Base-by-base conservation (phyloP, 2,888 invertebrate species). In the Scrobipalpa costella region DNA sequence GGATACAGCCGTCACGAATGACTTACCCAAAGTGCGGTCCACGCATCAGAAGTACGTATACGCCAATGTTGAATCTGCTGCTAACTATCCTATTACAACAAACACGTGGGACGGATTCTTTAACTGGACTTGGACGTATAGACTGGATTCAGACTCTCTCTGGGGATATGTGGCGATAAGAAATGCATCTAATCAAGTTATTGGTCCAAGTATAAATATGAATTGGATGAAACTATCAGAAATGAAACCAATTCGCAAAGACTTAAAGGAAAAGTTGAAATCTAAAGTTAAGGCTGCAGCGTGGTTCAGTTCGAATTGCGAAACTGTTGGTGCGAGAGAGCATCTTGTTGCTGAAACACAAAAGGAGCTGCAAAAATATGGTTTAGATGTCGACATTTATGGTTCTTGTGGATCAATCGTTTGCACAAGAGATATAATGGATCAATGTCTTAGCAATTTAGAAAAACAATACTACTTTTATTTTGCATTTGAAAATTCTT, bases 81-180 rank as follows among this genome's bases (percentile, higher is more conserved):
- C 72, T 0, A 77, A 78, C 61, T 85, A 83, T 64, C 86, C 87
- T 0, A 66, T 84, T 3, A 80, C 80, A 57, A 68, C 70, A 40
- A 66, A 75, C 0, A 66, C 62, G 3, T 86, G 81, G 73, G 71
- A 88, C 64, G 68, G 71, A 7, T 87, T 73, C 64, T 88, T 88
- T 64, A 89, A 88, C 67, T 87, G 86, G 87, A 88, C 88, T 15
- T 88, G 87, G 88, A 88, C 88, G 0, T 88, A 60, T 13, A 60
- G 34, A 47, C 38, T 60, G 8, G 33, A 60, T 60, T 60, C 47
- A 7, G 60, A 87, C 66, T 75, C 78, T 1, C 62, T 79, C 9
- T 88, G 88, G 88, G 78, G 79, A 8, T 86, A 87, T 63, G 70
- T 85, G 9, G 69, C 70, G 1, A 68, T 89, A 13, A 75, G 68